Base-by-base conservation (phyloP, 2,797 vertebrate genomes). In the Iguana delicatissima region DNA sequence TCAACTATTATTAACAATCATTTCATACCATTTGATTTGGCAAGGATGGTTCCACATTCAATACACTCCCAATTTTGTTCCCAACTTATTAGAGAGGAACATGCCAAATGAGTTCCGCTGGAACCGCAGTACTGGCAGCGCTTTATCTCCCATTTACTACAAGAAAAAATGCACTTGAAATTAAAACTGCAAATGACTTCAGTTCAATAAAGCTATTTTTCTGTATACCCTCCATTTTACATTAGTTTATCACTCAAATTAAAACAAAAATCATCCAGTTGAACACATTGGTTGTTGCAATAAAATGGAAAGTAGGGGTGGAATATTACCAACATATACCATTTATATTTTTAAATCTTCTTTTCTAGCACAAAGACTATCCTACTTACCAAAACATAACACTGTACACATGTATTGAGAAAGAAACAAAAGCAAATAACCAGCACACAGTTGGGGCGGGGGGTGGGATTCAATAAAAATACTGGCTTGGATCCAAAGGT, bases 121-220 rank as follows among this genome's bases (percentile, higher is more conserved):
- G 99, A 99, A 57, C 99, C 99, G 69, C 99, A 99, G 80, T 97
- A 98, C 74, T 97, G 97, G 94, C 99, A 99, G 77, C 98, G 98
- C 42, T 99, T 96, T 94, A 99, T 97, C 96, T 98, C 97, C 95
- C 98, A 99, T 96, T 97, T 97, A 85, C 99, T 99, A 94, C 93
- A 96, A 95, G 87, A 5, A 90, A 93, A 95, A 89, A 76, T 0
- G 0, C 57, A 89, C 85, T 95, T 92, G 84, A 89, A 93, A 85
- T 93, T 50, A 86, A 84, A 18, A 86, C 35, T 9, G 26, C 10
- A 69, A 91, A 89, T 0, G 52, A 81, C 79, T 1, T 0, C 0
- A 76, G 91, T 72, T 81, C 1, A 55, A 84, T 59, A 89, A 35
- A 73, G 26, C 72, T 87, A 93, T 62, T 1, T 62, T 57, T 13